These are phyloP conservation scores for Zoanthus sociatus DNA, from an alignment of 92 coral and sea anemone genomes.

Conservation along the genomic window DNA sequence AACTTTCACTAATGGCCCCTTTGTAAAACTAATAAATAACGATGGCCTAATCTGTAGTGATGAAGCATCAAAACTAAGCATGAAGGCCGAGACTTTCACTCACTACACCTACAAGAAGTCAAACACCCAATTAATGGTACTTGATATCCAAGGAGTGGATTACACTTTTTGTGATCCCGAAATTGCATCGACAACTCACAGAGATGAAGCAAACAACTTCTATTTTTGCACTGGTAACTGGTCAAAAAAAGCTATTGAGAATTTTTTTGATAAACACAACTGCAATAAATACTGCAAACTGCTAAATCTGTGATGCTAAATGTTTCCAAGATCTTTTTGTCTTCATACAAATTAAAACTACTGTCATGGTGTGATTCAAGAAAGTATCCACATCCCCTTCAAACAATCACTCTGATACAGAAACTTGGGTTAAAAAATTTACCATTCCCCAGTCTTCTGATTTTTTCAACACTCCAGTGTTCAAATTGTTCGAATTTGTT, in stretches of 20 bases:
- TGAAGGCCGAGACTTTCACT: conserved; percentile 65
- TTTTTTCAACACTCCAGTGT: conserved; percentile 4
- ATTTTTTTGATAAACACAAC: conserved; percentile 5
- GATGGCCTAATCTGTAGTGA: conserved; percentile 19
- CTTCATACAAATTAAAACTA: conserved; percentile 26
- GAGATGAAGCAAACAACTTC: conserved; percentile 32
- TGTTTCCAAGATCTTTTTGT: conserved; percentile 9
- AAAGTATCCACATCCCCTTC: no score
- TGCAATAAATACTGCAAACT: conserved; percentile 50
- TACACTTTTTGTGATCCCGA: conserved; percentile 43
- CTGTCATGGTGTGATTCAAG: conserved; percentile 13
- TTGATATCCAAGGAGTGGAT: conserved; percentile 66
- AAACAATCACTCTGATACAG: conserved; percentile 31
- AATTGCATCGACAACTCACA: conserved; percentile 17
- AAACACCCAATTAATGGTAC: conserved; percentile 61
- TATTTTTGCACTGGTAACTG: conserved; percentile 44
- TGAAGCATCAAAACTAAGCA: conserved; percentile 49
- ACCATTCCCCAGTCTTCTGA: conserved; percentile 35
- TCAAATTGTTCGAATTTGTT: conserved; percentile 28
- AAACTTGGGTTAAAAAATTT: conserved; percentile 36
- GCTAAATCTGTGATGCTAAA: conserved; percentile 33
- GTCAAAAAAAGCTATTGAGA: conserved; percentile 37
- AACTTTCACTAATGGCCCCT: conserved; percentile 29
- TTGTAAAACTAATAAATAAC: conserved; percentile 37
- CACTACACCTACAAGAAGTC: conserved; percentile 60